Evolutionary conservation across 2,888 invertebrate genomes (phyloP), one percentile per base, ranked within the genome.

Genomic region (Lamproptera curius): DNA sequence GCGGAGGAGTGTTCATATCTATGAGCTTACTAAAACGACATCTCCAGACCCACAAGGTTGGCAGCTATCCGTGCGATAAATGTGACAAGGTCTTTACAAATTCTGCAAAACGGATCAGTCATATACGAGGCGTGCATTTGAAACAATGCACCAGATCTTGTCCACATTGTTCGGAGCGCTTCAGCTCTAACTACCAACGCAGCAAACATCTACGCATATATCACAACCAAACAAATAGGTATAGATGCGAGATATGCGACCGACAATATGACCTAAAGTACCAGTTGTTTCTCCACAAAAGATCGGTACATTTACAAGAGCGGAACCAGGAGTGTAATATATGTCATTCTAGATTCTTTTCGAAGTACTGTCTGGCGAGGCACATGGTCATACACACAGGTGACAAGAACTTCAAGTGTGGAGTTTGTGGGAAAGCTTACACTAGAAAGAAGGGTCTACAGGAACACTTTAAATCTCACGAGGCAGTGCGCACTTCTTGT

Each of bases 361-460:
- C 77, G 0, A 83, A 78, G 46, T 72, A 76, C 39, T 67, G 78
- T 42, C 65, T 89, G 1, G 77, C 82, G 0, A 74, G 86, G 10
- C 89, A 89, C 34, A 87, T 88, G 85, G 58, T 83, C 2, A 79
- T 80, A 10, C 89, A 89, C 46, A 85, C 85, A 0, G 89, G 87
- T 0, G 87, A 88, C 34, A 83, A 83, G 42, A 88, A 77, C 50
- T 89, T 78, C 34, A 82, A 82, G 43, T 89, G 89, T 54, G 72
- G 68, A 0, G 47, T 84, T 0, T 90, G 90, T 48, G 77, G 81
- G 0, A 89, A 88, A 50, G 72, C 79, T 1, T 89, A 82, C 43
- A 74, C 81, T 1, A 70, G 76, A 16, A 68, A 59, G 34, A 75
- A 70, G 41, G 76, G 71, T 49, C 59, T 82, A 17, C 63, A 61